Evolutionary conservation across 2,797 vertebrate species (phyloP).

Genomic region (Pseudochirops corinnae): DNA sequence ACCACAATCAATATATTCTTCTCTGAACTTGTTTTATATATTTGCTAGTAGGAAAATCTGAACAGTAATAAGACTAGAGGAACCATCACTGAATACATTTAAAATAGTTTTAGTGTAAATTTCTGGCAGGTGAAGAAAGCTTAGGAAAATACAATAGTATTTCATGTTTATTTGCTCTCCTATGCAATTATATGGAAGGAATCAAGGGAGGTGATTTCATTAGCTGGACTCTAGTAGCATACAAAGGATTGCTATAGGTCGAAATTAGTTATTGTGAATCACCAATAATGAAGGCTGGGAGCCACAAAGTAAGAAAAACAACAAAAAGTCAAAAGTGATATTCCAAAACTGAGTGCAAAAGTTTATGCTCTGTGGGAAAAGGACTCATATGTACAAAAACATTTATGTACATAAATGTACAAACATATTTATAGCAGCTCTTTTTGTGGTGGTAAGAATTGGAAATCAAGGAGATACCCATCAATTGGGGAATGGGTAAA

Average conservation of each 20-base stretch:
- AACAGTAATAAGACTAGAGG: not conserved
- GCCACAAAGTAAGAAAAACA: not conserved
- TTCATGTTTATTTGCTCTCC: not conserved
- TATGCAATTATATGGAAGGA: not conserved
- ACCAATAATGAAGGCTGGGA: not conserved
- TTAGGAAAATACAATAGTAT: not conserved
- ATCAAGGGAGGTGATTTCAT: not conserved
- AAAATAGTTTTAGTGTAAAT: not conserved
- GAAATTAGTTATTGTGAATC: not conserved
- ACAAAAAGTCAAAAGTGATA: not conserved
- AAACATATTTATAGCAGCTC: too few species aligned
- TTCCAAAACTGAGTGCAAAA: not conserved
- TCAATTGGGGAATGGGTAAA: too few species aligned
- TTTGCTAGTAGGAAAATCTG: not conserved
- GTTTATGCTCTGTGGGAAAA: not conserved
- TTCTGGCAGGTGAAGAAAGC: not conserved
- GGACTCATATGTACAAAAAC: too few species aligned
- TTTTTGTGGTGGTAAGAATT: too few species aligned
- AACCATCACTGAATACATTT: not conserved
- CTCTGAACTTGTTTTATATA: not conserved
- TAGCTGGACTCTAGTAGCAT: not conserved
- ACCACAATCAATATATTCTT: not conserved
- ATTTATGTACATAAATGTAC: too few species aligned
- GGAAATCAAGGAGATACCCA: too few species aligned
- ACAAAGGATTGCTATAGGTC: not conserved